phyloP scores from a whole-genome alignment of 1,140 invertebrate species.

The Drosophila prosaltans region DNA sequence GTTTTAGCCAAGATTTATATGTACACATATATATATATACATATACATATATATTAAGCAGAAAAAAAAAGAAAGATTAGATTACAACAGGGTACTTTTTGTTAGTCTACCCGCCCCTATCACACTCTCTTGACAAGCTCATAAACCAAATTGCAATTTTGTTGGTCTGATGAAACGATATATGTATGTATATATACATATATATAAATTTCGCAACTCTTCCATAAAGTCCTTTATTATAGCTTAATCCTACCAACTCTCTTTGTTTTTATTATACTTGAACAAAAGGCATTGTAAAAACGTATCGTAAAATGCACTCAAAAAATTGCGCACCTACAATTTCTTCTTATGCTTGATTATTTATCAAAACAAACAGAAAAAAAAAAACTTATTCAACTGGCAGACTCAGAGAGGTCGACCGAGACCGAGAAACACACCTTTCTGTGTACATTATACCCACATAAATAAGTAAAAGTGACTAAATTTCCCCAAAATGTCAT shows the following conservation, averaged over 20 bases:
- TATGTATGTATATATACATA: too few species aligned
- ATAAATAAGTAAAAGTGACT: slow-evolving; percentile 44
- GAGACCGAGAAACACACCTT: slow-evolving; percentile 53
- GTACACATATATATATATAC: slow-evolving; percentile 32
- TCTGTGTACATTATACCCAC: slow-evolving; percentile 49
- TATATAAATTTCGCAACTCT: slow-evolving; percentile 14
- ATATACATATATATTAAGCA: slow-evolving; percentile 17
- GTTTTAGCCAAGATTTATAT: slow-evolving; percentile 41
- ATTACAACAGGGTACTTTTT: slow-evolving; percentile 54
- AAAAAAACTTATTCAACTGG: slow-evolving; percentile 19
- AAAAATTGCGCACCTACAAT: slow-evolving; percentile 35
- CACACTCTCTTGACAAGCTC: slow-evolving; percentile 10
- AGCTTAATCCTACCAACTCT: background rate
- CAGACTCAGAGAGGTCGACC: slow-evolving; percentile 17
- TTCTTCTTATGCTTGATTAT: background rate
- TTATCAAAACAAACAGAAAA: background rate
- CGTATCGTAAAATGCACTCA: slow-evolving; percentile 30
- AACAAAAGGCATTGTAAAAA: slow-evolving; percentile 34
- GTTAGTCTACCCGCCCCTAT: slow-evolving; percentile 3
- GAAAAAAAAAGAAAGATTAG: slow-evolving; percentile 48
- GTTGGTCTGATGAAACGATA: slow-evolving; percentile 9
- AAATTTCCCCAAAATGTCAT: slow-evolving; percentile 51
- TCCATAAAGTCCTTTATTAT: slow-evolving; percentile 22
- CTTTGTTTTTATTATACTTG: slow-evolving; percentile 33
- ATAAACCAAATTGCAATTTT: slow-evolving; percentile 1